Percentiles rank a stretch among this genome's conserved stretches.
Evolutionary conservation across 2,888 invertebrate genomes (phyloP).

Genomic region (Hirtodrosophila trivittata): DNA sequence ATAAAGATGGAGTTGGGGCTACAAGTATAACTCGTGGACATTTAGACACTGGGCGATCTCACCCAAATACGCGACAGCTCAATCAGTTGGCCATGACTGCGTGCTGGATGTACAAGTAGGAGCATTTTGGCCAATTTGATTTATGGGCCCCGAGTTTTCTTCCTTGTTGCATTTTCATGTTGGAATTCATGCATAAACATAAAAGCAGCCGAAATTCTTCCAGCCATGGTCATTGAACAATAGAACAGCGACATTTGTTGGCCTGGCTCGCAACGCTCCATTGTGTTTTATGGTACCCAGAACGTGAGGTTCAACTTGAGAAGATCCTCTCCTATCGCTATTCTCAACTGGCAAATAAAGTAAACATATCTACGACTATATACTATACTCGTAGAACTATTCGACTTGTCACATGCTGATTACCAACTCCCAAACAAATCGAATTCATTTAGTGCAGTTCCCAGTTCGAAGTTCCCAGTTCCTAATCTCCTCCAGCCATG

Average conservation of each 20-base stretch:
- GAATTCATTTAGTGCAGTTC: conserved; percentile 56
- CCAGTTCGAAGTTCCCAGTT: conserved; percentile 18
- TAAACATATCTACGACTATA: conserved; percentile 26
- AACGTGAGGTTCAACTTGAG: conserved; percentile 70
- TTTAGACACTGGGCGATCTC: conserved; percentile 71
- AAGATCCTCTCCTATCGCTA: conserved; percentile 40
- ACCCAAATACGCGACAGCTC: conserved; percentile 77
- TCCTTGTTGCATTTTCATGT: conserved; percentile 75
- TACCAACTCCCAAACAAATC: conserved; percentile 41
- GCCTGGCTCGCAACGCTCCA: conserved; percentile 60
- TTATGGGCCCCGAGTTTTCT: conserved; percentile 64
- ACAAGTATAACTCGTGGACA: conserved; percentile 43
- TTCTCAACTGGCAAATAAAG: conserved; percentile 33
- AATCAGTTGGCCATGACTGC: conserved; percentile 77
- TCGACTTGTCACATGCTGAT: conserved; percentile 55
- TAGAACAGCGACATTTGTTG: conserved; percentile 60
- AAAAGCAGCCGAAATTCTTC: conserved; percentile 72
- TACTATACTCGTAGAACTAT: background rate
- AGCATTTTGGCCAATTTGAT: conserved; percentile 68
- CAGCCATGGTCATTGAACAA: conserved; percentile 65
- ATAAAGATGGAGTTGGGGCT: conserved; percentile 1
- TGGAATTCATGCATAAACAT: conserved; percentile 77
- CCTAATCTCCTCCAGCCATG: conserved; percentile 38
- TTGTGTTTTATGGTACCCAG: conserved; percentile 70
- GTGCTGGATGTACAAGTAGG: conserved; percentile 51